Evolutionary conservation across 2,888 invertebrate species (phyloP).

Genomic region (Eucriotettix oculatus): DNA sequence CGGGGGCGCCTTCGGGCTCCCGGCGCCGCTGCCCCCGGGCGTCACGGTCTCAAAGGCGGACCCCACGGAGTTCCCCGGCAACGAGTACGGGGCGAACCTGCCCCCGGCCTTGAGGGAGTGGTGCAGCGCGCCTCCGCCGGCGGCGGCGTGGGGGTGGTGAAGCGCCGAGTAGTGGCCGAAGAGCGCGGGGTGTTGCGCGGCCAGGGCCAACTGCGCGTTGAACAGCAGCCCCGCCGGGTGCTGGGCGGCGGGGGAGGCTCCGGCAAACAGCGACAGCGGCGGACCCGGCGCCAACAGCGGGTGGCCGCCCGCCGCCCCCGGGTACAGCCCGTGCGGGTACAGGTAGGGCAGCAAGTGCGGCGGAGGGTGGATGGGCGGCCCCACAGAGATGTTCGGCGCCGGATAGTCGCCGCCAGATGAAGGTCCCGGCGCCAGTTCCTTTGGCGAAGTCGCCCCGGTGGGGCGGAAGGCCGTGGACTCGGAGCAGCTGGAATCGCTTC

Average conservation of each 20-base stretch:
- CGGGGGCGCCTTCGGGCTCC: constrained; percentile 20
- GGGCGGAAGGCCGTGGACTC: constrained; percentile 20
- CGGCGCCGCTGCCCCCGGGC: constrained; percentile 33
- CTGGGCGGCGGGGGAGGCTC: constrained; percentile 26
- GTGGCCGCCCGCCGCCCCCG: constrained; percentile 30
- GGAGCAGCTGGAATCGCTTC: constrained; percentile 21
- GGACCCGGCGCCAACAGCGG: constrained; percentile 53
- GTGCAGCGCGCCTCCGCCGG: constrained; percentile 33
- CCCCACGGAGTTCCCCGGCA: constrained; percentile 51
- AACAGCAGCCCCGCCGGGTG: constrained; percentile 73
- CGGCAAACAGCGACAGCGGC: constrained; percentile 25
- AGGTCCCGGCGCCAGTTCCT: constrained; percentile 26
- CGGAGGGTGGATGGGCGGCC: constrained; percentile 84
- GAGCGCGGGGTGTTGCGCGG: constrained; percentile 68
- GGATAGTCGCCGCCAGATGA: constrained; percentile 44
- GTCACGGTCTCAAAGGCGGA: constrained; percentile 84
- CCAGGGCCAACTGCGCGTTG: constrained; percentile 76
- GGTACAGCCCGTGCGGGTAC: constrained; percentile 74
- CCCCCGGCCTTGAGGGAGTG: constrained; percentile 47
- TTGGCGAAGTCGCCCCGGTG: constrained; percentile 14
- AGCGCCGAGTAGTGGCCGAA: constrained; percentile 51
- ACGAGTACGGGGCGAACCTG: constrained; percentile 77
- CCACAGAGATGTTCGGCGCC: constrained; percentile 84
- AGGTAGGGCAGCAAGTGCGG: constrained; percentile 79
- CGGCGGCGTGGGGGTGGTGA: constrained; percentile 27